These are phyloP conservation scores for Bombylius discolor DNA, from an alignment of 2,888 invertebrate species.

Conservation along the genomic window DNA sequence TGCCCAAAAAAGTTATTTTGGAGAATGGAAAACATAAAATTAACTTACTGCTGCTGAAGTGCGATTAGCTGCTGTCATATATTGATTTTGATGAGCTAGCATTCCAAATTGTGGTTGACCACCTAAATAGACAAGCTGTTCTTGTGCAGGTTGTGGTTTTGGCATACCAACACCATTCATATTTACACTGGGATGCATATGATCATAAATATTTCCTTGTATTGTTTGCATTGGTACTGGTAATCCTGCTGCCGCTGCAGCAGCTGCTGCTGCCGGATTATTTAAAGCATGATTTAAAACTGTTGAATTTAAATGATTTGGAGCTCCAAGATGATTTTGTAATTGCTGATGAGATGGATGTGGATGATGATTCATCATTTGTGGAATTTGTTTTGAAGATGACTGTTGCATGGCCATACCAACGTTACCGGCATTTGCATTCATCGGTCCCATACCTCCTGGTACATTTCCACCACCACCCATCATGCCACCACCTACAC, in stretches of 20 bases:
- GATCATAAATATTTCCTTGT: conserved; percentile 34
- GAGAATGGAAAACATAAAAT: too few species aligned
- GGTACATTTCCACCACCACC: conserved; percentile 35
- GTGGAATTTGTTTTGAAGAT: conserved; percentile 36
- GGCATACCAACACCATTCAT: conserved; percentile 26
- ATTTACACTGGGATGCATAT: conserved; percentile 28
- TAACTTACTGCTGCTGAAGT: conserved; percentile 35
- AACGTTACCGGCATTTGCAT: conserved; percentile 21
- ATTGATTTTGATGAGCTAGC: conserved; percentile 35
- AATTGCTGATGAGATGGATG: conserved; percentile 43
- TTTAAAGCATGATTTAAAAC: conserved; percentile 33
- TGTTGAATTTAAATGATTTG: conserved; percentile 30
- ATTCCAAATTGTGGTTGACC: conserved; percentile 32
- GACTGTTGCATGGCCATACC: conserved; percentile 33
- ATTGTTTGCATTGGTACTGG: conserved; percentile 31
- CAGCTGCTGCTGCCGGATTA: conserved; percentile 27
- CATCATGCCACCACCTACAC: conserved; percentile 30
- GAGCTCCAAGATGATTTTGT: conserved; percentile 27
- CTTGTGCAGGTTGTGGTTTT: conserved; percentile 19
- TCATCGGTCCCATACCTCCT: conserved; percentile 24
- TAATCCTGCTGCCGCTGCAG: conserved; percentile 26
- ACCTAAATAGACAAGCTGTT: conserved; percentile 33
- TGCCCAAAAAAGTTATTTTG: too few species aligned
- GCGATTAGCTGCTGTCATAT: conserved; percentile 32
- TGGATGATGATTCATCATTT: conserved; percentile 36